A percentile compares a stretch with the other conserved stretches of the same genome.
phyloP scores from a whole-genome alignment of 2,888 invertebrate genomes.

The Scaptomyza polygonia region DNA sequence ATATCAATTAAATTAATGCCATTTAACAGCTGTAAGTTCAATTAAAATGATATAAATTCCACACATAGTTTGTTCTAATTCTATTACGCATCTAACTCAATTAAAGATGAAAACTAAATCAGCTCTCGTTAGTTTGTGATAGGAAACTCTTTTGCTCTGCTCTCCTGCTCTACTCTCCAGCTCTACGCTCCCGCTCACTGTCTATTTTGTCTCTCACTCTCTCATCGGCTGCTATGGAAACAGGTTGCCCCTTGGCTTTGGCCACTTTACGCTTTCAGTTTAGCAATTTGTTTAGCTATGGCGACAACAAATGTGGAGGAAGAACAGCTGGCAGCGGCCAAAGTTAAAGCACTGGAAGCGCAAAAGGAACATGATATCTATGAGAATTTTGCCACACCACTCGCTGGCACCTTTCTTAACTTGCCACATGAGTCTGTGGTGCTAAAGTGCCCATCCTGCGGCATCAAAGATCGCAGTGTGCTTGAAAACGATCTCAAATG shows the following conservation, averaged over 20 bases:
- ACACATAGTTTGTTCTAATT: conserved; percentile 51
- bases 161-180: conserved; percentile 2
- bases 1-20: too few species aligned
- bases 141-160: conserved; percentile 3
- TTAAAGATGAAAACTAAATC: conserved; percentile 55
- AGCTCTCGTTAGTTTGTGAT: conserved; percentile 9
- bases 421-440: conserved; percentile 72
- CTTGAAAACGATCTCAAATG: conserved; percentile 81
- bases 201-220: conserved; percentile 2
- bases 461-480: conserved; percentile 72
- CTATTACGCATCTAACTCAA: conserved; percentile 74
- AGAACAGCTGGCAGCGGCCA: conserved; percentile 33
- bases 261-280: conserved; percentile 59
- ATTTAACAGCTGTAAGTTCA: conserved; percentile 38
- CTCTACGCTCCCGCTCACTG: neutral
- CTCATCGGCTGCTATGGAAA: conserved; percentile 21
- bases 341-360: conserved; percentile 36
- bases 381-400: conserved; percentile 81
- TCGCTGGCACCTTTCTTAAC: conserved; percentile 81
- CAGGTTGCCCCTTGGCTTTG: conserved; percentile 36
- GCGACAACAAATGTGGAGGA: conserved; percentile 41
- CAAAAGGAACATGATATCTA: conserved; percentile 71
- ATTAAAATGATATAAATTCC: conserved; percentile 60
- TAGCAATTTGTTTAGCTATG: conserved; percentile 36
- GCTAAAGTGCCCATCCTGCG: conserved; percentile 82